These are phyloP conservation scores for Glaucomys volans DNA, from an alignment of 2,113 vertebrate genomes.

Conservation along the genomic window DNA sequence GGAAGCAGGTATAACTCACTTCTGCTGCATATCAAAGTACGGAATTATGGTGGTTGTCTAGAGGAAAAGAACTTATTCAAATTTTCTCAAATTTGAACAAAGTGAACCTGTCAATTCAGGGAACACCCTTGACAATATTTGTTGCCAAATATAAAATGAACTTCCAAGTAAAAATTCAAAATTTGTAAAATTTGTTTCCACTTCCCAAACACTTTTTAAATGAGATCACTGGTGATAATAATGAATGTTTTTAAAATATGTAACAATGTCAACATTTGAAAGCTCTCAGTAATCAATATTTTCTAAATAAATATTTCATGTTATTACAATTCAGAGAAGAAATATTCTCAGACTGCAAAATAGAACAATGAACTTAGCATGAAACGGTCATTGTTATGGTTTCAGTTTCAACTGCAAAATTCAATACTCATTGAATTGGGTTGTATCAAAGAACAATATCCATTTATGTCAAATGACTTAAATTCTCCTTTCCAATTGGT, in stretches of 20 bases:
- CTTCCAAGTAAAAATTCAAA: slow-evolving; percentile 48
- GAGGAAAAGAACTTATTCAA: not conserved
- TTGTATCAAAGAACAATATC: not conserved
- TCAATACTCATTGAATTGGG: not conserved
- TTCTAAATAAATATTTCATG: slow-evolving; percentile 43
- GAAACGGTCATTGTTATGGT: not conserved
- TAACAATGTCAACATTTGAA: slow-evolving; percentile 31
- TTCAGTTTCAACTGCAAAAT: not conserved
- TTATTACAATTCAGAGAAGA: not conserved
- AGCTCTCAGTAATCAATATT: slow-evolving; percentile 2
- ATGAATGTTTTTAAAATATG: not conserved
- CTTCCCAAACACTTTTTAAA: not conserved
- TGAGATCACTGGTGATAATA: not conserved
- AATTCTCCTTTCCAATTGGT: not conserved
- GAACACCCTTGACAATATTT: slow-evolving; percentile 11
- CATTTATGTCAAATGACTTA: not conserved
- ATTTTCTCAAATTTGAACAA: slow-evolving; percentile 47
- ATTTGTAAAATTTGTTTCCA: slow-evolving; percentile 35
- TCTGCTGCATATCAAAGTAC: not conserved
- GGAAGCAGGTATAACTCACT: not conserved
- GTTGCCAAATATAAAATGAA: slow-evolving; percentile 23
- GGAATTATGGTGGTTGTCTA: not conserved
- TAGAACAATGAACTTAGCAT: not conserved
- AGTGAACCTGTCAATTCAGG: slow-evolving; percentile 22
- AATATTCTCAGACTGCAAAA: not conserved